Percentiles rank a stretch among this genome's conserved stretches.
Evolutionary conservation across 1,140 invertebrate genomes (phyloP).

Genomic region (Oedothorax gibbosus): DNA sequence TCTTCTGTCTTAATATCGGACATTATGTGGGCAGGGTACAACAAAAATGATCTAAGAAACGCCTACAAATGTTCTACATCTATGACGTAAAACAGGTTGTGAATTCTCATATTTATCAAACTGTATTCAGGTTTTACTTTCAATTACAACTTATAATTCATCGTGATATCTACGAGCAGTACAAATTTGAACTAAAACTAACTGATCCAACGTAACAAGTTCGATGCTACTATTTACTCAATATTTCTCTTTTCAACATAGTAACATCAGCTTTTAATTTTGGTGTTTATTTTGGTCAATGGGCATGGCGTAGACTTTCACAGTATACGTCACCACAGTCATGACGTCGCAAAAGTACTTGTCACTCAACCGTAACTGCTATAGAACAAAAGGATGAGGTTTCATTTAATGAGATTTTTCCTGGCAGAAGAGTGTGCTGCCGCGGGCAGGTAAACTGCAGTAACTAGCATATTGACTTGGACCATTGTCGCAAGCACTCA

Average conservation of each 20-base stretch:
- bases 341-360: constrained; percentile 35
- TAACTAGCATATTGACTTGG: no score
- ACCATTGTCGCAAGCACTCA: neutral
- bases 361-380: constrained; percentile 20
- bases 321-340: constrained; percentile 1
- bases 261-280: neutral
- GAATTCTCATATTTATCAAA: no score
- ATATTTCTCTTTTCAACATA: neutral
- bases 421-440: neutral
- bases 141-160: neutral
- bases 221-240: neutral
- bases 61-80: no score
- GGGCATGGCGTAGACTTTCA: neutral
- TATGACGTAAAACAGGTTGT: no score
- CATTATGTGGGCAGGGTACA: no score
- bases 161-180: neutral
- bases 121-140: no score
- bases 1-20: no score
- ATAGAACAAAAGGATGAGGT: constrained; percentile 37
- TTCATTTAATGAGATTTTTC: constrained; percentile 29
- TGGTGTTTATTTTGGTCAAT: neutral
- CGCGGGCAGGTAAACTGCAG: constrained; percentile 33
- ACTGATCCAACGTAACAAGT: neutral
- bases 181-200: neutral
- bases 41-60: no score